These are phyloP conservation scores for Excalfactoria chinensis DNA, from an alignment of 2,113 vertebrate genomes.

Conservation along the genomic window DNA sequence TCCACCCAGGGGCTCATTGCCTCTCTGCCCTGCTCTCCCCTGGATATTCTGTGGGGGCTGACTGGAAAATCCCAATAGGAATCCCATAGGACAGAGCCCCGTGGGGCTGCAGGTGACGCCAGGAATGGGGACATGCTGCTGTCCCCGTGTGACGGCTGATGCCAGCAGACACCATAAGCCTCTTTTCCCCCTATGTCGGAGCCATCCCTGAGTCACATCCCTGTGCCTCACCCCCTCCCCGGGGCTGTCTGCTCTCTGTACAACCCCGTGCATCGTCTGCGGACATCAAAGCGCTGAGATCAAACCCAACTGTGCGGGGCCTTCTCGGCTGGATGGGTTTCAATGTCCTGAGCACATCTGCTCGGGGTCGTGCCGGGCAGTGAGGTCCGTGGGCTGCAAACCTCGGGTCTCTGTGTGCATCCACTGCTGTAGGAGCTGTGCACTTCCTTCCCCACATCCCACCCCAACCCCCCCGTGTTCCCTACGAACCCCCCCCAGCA, in stretches of 20 bases:
- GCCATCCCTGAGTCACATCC: conserved; percentile 36
- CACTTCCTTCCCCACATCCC: neutral
- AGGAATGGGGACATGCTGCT: neutral
- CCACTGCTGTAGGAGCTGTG: neutral
- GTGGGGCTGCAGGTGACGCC: accelerated
- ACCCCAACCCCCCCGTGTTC: accelerated
- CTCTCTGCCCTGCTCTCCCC: neutral
- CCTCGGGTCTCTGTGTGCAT: neutral
- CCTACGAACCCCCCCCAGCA: accelerated
- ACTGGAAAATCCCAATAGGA: neutral
- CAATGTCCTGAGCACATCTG: neutral
- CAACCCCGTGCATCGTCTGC: neutral
- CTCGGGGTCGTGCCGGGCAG: accelerated
- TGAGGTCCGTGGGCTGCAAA: neutral
- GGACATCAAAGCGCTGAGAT: neutral
- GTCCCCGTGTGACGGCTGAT: neutral
- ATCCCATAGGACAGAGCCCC: neutral
- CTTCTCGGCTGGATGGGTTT: neutral
- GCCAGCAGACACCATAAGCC: conserved; percentile 28
- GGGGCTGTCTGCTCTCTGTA: neutral
- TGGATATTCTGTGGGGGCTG: neutral
- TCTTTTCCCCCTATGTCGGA: conserved; percentile 13
- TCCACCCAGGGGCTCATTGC: accelerated
- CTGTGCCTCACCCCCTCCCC: neutral
- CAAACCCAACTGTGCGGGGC: neutral